These are phyloP conservation scores for Pogonocichla stellata DNA, from an alignment of 2,113 vertebrate species.

Conservation along the genomic window DNA sequence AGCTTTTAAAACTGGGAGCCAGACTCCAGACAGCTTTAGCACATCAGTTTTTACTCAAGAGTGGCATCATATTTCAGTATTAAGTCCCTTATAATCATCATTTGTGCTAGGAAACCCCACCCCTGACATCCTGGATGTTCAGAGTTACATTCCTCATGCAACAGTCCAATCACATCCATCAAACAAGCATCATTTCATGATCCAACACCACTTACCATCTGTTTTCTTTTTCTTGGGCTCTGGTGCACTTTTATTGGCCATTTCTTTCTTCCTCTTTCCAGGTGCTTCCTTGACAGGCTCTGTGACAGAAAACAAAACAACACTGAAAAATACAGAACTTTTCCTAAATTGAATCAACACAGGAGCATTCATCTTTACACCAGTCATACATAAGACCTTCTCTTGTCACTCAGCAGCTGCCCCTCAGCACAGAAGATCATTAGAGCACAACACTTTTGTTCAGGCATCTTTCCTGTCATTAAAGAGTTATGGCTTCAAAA, in stretches of 20 bases:
- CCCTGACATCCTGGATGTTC: background rate
- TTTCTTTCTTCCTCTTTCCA: constrained; percentile 82
- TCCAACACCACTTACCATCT: constrained; percentile 19
- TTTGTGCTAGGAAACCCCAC: background rate
- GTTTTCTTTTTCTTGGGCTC: constrained; percentile 79
- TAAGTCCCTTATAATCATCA: constrained; percentile 86
- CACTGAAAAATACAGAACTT: background rate
- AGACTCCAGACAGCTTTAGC: background rate
- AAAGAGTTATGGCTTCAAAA: background rate
- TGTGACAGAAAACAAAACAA: background rate
- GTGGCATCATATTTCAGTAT: constrained; percentile 82
- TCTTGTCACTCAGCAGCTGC: background rate
- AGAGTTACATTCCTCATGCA: background rate
- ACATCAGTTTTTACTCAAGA: constrained; percentile 73
- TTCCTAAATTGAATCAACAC: background rate
- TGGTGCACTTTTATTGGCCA: constrained; percentile 72
- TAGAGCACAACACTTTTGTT: background rate
- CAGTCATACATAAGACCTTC: background rate
- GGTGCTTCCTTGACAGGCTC: constrained; percentile 74
- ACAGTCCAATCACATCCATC: background rate
- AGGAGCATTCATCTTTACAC: background rate
- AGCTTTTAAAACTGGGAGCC: background rate
- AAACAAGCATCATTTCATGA: background rate
- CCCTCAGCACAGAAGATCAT: background rate
- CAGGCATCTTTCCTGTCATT: background rate